Evolutionary conservation across 1,140 invertebrate genomes (phyloP).

Genomic region (Zaprionus inermis): DNA sequence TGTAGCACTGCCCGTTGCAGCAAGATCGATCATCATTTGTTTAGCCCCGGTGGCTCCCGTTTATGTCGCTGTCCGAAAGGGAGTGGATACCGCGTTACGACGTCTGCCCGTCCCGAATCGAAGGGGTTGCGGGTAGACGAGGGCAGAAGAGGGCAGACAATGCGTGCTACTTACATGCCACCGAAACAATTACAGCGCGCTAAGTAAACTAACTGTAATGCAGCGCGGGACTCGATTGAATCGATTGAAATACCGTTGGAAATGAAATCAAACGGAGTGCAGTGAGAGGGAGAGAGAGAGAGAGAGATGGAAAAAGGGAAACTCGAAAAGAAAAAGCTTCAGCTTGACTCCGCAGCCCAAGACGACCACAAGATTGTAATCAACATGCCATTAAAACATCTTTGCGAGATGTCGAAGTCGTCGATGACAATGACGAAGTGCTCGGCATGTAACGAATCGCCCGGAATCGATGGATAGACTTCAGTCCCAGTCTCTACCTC

Average conservation of each 20-base stretch:
- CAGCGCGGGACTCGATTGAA: conserved; percentile 19
- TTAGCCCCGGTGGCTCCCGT: conserved; percentile 74
- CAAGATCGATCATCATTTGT: conserved; percentile 81
- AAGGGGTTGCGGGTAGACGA: too few species aligned
- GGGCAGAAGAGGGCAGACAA: conserved; percentile 39
- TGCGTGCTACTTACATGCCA: conserved; percentile 82
- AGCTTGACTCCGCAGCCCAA: conserved; percentile 12
- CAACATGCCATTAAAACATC: conserved; percentile 82
- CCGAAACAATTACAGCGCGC: conserved; percentile 81
- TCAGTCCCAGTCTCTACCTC: conserved; percentile 21
- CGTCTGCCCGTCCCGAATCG: too few species aligned
- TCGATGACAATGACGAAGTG: conserved; percentile 78
- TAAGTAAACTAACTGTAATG: conserved; percentile 83
- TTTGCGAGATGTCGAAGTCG: conserved; percentile 71
- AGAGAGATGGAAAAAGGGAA: conserved; percentile 42
- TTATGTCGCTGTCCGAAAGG: conserved; percentile 55
- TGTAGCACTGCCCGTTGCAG: conserved; percentile 37
- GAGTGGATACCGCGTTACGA: conserved; percentile 12
- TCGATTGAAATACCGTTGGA: conserved; percentile 72
- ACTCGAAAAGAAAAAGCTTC: conserved; percentile 61
- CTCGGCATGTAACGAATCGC: conserved; percentile 70
- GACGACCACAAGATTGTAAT: conserved; percentile 81
- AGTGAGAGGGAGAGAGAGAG: not conserved
- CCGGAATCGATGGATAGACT: conserved; percentile 43
- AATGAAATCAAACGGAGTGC: conserved; percentile 28